Conservation (phyloP, 2,888 invertebrate genomes). For the Orchestes rusci region DNA sequence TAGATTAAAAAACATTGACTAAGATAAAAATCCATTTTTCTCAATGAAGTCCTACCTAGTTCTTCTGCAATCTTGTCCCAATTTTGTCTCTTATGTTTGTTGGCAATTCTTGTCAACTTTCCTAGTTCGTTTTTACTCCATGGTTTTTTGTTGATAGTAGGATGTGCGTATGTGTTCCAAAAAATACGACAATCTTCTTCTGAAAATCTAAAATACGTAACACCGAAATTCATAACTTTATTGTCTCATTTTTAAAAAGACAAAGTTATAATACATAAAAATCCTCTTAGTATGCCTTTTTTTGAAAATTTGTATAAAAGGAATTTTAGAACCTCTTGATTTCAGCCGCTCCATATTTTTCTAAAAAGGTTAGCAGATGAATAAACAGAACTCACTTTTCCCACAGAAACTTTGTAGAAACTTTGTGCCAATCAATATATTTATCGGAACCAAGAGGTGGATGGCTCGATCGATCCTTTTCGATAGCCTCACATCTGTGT, state of each 20-base stretch:
- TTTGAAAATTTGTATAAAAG: no score
- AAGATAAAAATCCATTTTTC: no score
- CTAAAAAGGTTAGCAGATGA: no score
- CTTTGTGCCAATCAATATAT: conserved; percentile 55
- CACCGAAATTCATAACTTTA: no score
- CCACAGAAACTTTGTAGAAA: conserved; percentile 44
- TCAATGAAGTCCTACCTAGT: no score
- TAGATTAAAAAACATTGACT: no score
- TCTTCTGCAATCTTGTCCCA: conserved; percentile 59
- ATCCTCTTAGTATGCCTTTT: no score
- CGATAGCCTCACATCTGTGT: conserved; percentile 29
- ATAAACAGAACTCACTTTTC: conserved; percentile 18
- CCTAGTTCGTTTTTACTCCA: conserved; percentile 51
- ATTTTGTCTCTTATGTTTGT: conserved; percentile 48
- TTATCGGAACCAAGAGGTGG: conserved; percentile 32
- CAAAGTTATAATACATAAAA: no score
- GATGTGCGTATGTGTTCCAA: conserved; percentile 66
- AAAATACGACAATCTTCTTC: conserved; percentile 58
- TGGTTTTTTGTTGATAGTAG: conserved; percentile 53
- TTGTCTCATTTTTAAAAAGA: no score
- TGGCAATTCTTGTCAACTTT: conserved; percentile 40
- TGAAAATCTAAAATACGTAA: conserved; percentile 52
- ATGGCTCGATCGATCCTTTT: conserved; percentile 24
- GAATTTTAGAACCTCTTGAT: no score
- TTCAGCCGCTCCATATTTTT: no score